Percentiles rank a stretch among this genome's conserved stretches.
These are phyloP conservation scores for Phalloptychus januarius DNA, from an alignment of 2,797 vertebrate species.

Conservation along the genomic window DNA sequence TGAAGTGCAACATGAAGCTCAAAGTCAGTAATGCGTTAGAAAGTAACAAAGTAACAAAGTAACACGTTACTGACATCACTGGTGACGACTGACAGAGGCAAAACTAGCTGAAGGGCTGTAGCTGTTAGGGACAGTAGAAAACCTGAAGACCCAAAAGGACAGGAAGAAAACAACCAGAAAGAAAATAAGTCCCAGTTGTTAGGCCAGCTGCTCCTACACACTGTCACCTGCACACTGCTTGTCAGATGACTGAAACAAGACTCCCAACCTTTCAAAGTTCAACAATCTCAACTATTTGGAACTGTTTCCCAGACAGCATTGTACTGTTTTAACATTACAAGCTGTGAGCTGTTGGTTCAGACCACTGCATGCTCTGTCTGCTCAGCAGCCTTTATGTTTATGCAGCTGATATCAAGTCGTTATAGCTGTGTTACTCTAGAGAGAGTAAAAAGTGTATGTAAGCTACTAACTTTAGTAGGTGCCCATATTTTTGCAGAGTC, in stretches of 20 bases:
- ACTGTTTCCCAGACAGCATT: background rate
- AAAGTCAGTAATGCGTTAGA: too few species aligned
- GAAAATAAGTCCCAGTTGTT: background rate
- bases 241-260: background rate
- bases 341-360: background rate
- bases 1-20: too few species aligned
- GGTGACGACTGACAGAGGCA: background rate
- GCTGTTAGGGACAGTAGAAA: background rate
- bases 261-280: background rate
- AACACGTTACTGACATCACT: too few species aligned
- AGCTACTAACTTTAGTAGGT: background rate
- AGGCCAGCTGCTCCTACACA: background rate
- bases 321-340: background rate
- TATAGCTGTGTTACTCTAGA: background rate
- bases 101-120: background rate
- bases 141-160: background rate
- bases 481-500: background rate
- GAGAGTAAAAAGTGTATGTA: background rate
- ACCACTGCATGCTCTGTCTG: background rate
- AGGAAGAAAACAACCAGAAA: background rate
- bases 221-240: background rate
- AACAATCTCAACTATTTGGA: background rate
- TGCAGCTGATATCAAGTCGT: background rate
- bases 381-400: background rate
- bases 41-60: too few species aligned